Conservation (phyloP, 2,797 vertebrate genomes). For the Sebastes baramenuke region DNA sequence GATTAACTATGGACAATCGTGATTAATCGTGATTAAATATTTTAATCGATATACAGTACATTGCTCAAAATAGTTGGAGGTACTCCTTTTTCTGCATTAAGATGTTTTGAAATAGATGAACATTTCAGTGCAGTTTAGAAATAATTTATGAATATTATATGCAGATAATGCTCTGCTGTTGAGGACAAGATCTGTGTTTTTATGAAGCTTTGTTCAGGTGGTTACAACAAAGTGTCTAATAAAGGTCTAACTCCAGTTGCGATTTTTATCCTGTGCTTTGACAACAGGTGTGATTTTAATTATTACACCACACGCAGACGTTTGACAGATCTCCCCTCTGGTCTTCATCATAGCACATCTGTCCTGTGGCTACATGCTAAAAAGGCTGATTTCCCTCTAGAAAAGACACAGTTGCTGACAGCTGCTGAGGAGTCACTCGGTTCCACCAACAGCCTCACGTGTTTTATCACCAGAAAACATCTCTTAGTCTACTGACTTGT, state of each 20-base stretch:
- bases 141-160: neutral
- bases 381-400: slow-evolving; percentile 80
- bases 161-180: neutral
- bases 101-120: neutral
- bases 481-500: slow-evolving; percentile 1
- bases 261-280: slow-evolving; percentile 42
- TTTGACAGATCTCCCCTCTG: slow-evolving; percentile 75
- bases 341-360: slow-evolving; percentile 78
- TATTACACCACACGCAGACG: slow-evolving; percentile 65
- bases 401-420: slow-evolving; percentile 67
- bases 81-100: neutral
- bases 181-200: neutral
- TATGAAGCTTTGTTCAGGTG: neutral
- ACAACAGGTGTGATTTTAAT: slow-evolving; percentile 80
- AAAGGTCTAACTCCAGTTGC: slow-evolving; percentile 4
- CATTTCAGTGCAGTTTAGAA: neutral
- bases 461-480: slow-evolving; percentile 49
- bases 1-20: no score
- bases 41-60: no score
- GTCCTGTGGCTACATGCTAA: slow-evolving; percentile 73
- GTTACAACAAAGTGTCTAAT: neutral
- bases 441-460: slow-evolving; percentile 51
- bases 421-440: slow-evolving; percentile 66
- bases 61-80: neutral
- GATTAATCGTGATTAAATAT: no score